phyloP scores from a whole-genome alignment of 2,797 vertebrate species.

The Diglossa cyanea region DNA sequence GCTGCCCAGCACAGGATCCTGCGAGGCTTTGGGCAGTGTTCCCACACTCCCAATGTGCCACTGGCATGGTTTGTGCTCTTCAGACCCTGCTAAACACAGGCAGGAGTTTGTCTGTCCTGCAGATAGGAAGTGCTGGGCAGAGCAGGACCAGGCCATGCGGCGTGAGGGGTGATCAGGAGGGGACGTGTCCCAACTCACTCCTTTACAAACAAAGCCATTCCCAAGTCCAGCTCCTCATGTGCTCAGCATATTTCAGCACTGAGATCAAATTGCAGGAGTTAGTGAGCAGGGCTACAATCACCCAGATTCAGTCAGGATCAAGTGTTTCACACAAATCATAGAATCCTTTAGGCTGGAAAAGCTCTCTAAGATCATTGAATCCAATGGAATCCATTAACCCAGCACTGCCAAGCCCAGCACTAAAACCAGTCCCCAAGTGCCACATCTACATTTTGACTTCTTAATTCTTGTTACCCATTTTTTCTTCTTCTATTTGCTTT shows the following conservation, averaged over 20 bases:
- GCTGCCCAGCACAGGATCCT: rapidly evolving
- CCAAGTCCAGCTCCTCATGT: neutral
- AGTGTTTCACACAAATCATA: neutral
- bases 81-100: neutral
- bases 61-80: neutral
- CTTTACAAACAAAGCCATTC: neutral
- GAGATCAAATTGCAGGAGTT: neutral
- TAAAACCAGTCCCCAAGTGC: neutral
- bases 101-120: neutral
- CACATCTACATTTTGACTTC: neutral
- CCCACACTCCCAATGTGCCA: rapidly evolving
- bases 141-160: neutral
- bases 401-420: neutral
- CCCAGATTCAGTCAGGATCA: neutral
- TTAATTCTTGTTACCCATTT: neutral
- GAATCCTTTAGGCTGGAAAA: neutral
- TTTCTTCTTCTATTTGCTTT: neutral
- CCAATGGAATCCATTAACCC: neutral
- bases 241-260: rapidly evolving
- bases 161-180: neutral
- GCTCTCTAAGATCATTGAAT: neutral
- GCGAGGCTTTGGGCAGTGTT: neutral
- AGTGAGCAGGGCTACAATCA: neutral
- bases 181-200: rapidly evolving
- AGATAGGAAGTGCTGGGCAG: neutral